Conservation (phyloP, 2,113 vertebrate species). For the Chloroceryle aenea region DNA sequence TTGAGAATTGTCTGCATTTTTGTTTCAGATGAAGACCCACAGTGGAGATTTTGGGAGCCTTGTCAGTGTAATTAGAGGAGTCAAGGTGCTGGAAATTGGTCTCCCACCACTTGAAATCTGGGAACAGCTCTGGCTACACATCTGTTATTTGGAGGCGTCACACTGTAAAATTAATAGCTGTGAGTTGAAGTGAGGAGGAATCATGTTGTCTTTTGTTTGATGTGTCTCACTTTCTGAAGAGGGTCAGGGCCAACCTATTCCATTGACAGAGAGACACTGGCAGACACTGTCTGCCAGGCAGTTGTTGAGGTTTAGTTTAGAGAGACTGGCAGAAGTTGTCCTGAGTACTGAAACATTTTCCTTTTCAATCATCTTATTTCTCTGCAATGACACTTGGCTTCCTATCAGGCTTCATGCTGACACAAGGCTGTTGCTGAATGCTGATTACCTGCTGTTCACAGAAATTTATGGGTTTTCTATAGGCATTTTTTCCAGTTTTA, state of each 20-base stretch:
- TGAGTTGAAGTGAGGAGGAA: constrained; percentile 43
- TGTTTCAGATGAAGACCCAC: constrained; percentile 41
- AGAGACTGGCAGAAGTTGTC: constrained; percentile 3
- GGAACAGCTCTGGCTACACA: background rate
- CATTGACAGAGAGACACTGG: constrained; percentile 50
- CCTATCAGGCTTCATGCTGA: background rate
- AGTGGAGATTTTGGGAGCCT: constrained; percentile 38
- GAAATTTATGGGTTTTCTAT: background rate
- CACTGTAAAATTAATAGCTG: constrained; percentile 58
- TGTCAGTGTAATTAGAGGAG: constrained; percentile 56
- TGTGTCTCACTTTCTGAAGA: constrained; percentile 45
- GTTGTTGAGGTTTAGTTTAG: constrained; percentile 44
- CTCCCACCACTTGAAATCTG: constrained; percentile 15
- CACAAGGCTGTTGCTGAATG: constrained; percentile 4
- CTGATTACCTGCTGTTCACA: background rate
- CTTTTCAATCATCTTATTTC: constrained; percentile 46
- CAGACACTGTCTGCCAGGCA: constrained; percentile 43
- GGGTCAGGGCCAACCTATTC: constrained; percentile 46
- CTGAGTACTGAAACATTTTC: constrained; percentile 24
- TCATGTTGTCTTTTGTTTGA: constrained; percentile 62
- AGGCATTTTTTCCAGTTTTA: background rate
- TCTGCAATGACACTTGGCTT: constrained; percentile 22
- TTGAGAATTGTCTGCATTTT: constrained; percentile 26
- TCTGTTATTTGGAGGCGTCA: constrained; percentile 42
- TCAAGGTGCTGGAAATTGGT: constrained; percentile 51